Percentiles rank a stretch among this genome's conserved stretches.
phyloP scores from a whole-genome alignment of 2,888 invertebrate species.

The Rhabditoides inermis region DNA sequence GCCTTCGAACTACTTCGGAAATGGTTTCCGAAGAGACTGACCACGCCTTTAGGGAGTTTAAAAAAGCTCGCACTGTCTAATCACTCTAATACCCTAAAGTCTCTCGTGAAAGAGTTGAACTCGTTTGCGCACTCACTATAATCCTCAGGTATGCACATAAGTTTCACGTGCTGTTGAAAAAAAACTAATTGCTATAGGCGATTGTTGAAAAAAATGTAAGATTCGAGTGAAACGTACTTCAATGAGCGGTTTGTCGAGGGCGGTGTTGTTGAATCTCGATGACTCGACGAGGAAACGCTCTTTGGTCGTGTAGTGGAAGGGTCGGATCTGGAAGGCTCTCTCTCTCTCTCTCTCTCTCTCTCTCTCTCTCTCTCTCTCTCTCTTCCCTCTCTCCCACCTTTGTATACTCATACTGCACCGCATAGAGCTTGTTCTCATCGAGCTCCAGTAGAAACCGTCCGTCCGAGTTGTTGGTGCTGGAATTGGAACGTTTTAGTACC shows the following conservation, averaged over 20 bases:
- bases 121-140: no score
- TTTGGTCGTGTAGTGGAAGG: constrained; percentile 32
- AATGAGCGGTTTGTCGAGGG: constrained; percentile 10
- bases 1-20: no score
- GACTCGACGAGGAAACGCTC: constrained; percentile 29
- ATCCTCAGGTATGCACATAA: no score
- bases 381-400: constrained; percentile 15
- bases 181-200: no score
- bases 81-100: no score
- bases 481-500: constrained; percentile 5
- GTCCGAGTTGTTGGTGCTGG: constrained; percentile 32
- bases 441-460: constrained; percentile 34
- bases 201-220: no score
- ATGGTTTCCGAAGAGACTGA: no score
- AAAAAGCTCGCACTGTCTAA: no score
- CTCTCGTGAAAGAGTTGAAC: no score
- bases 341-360: no score
- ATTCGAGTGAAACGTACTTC: constrained; percentile 17
- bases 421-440: constrained; percentile 39
- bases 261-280: constrained; percentile 17
- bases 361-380: background rate
- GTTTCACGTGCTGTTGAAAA: no score
- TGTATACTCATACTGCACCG: constrained; percentile 43
- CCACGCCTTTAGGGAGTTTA: no score
- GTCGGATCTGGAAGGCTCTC: constrained; percentile 10